phyloP scores from a whole-genome alignment of 2,113 vertebrate genomes.

The Phylloscopus trochiloides region DNA sequence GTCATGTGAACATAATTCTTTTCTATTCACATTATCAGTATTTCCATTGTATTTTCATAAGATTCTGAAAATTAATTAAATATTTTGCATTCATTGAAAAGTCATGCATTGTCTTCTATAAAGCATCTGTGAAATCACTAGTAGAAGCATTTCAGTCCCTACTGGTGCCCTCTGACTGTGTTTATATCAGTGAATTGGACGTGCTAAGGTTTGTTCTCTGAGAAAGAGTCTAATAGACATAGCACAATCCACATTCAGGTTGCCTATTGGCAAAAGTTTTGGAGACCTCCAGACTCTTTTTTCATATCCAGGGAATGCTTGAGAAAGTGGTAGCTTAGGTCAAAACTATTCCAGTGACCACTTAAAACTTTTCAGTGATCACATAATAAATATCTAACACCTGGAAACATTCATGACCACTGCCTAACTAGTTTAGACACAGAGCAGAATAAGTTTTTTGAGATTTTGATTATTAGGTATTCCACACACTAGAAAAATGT shows the following conservation, averaged over 20 bases:
- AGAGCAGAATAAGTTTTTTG: background rate
- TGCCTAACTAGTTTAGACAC: background rate
- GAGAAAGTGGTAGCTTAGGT: background rate
- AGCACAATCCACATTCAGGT: background rate
- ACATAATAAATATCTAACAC: background rate
- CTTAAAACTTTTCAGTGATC: background rate
- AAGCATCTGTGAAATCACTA: background rate
- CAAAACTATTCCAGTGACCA: background rate
- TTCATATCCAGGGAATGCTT: background rate
- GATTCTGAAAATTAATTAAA: background rate
- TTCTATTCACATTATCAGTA: background rate
- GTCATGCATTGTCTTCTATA: background rate
- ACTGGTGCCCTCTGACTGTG: background rate
- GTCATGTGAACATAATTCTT: background rate
- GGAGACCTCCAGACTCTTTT: fast-evolving
- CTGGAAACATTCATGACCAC: background rate
- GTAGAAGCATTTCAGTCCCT: background rate
- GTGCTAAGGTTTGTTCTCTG: background rate
- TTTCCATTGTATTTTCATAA: background rate
- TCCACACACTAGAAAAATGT: background rate
- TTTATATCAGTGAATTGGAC: background rate
- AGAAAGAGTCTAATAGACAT: background rate
- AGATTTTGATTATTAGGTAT: background rate
- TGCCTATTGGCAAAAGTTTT: background rate
- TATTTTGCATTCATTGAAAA: background rate